A percentile compares a stretch with the other conserved stretches of the same genome.
Conservation (phyloP, 2,113 vertebrate genomes). For the Origma solitaria region DNA sequence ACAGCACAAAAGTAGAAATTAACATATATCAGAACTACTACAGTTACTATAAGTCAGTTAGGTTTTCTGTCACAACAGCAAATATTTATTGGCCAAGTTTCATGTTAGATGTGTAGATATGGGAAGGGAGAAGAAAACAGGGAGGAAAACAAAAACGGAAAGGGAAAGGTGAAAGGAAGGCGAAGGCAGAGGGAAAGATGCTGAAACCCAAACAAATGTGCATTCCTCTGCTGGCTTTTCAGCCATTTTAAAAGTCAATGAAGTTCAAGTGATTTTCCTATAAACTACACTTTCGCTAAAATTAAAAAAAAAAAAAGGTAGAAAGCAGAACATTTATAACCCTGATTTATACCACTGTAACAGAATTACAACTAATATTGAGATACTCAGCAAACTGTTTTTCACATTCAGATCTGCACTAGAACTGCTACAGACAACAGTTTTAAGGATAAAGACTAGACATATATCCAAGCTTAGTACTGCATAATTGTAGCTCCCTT, state of each 20-base stretch:
- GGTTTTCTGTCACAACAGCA: not conserved
- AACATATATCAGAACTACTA: not conserved
- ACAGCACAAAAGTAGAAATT: not conserved
- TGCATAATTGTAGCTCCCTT: not conserved
- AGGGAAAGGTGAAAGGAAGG: no score
- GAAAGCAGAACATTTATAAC: not conserved
- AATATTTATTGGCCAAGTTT: not conserved
- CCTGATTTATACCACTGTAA: not conserved
- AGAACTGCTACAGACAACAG: not conserved
- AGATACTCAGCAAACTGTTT: not conserved
- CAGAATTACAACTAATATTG: not conserved
- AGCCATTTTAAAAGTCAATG: not conserved
- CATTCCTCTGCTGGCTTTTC: not conserved
- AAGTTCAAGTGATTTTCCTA: not conserved
- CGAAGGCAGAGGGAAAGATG: rapidly evolving
- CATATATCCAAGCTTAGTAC: not conserved
- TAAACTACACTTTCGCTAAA: not conserved
- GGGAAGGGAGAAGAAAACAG: not conserved
- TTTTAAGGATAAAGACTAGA: not conserved
- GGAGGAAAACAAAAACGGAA: not conserved
- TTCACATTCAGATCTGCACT: not conserved
- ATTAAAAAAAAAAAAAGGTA: not conserved
- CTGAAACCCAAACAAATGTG: not conserved
- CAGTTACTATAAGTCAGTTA: not conserved
- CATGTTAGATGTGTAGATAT: not conserved